Percentiles rank a stretch among this genome's conserved stretches.
phyloP scores from a whole-genome alignment of 2,113 vertebrate species.

The Tyto alba region DNA sequence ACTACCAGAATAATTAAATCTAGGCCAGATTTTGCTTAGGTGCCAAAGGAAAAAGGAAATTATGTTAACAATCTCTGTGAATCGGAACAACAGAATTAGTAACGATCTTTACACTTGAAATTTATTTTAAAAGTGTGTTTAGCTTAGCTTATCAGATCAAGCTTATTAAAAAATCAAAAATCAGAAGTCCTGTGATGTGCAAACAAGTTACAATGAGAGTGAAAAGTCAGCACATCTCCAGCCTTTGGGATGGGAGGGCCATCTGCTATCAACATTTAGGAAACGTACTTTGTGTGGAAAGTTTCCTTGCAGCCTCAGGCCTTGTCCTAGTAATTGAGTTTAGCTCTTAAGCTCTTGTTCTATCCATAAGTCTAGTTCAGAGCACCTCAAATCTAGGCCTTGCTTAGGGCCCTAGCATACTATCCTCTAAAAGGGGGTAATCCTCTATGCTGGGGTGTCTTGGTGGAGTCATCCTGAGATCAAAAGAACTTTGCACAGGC shows the following conservation, averaged over 20 bases:
- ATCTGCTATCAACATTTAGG: background rate
- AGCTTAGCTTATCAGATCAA: background rate
- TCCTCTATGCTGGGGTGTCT: background rate
- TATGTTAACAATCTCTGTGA: background rate
- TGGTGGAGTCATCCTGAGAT: background rate
- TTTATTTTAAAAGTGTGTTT: background rate
- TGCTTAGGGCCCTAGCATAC: background rate
- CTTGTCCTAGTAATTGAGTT: background rate
- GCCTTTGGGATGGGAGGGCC: background rate
- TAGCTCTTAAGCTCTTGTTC: background rate
- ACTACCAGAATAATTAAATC: background rate
- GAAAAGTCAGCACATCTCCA: background rate
- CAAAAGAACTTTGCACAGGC: background rate
- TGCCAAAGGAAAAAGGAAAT: background rate
- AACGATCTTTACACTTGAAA: background rate
- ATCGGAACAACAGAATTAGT: background rate
- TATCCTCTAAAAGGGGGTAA: background rate
- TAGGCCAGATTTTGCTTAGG: background rate
- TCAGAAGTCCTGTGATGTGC: background rate
- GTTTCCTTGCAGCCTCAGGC: background rate
- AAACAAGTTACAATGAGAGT: background rate
- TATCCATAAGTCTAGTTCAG: background rate
- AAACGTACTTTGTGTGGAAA: background rate
- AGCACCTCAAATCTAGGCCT: background rate
- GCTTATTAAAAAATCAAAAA: background rate